Evolutionary conservation across 2,113 vertebrate species (phyloP).

Genomic region (Bufo gargarizans): DNA sequence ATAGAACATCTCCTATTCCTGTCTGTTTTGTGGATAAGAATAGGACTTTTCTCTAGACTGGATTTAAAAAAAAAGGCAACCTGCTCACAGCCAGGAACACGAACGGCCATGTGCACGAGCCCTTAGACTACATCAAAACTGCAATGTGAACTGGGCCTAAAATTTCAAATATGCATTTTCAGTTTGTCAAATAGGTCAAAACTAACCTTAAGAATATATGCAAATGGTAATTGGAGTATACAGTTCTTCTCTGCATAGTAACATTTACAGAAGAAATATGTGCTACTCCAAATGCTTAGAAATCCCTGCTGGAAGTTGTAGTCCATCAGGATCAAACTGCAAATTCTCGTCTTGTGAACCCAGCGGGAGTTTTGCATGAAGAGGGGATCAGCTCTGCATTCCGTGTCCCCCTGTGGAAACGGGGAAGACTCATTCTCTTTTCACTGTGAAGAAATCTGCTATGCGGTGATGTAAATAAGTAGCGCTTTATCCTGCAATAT

Average conservation of each 20-base stretch:
- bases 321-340: background rate
- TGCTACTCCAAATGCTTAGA: background rate
- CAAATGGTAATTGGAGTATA: background rate
- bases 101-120: no score
- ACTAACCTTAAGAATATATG: background rate
- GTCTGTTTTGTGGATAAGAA: no score
- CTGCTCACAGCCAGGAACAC: no score
- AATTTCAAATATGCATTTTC: background rate
- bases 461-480: background rate
- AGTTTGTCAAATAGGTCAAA: background rate
- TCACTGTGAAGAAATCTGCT: background rate
- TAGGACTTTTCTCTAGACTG: no score
- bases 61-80: no score
- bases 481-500: slow-evolving; percentile 20
- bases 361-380: background rate
- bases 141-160: background rate
- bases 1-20: no score
- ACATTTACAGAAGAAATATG: no score
- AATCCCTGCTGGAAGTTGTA: no score
- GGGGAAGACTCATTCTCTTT: background rate
- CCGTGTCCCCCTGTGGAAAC: background rate
- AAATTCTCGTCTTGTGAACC: background rate
- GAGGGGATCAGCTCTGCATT: background rate
- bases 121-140: background rate
- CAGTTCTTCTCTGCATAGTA: background rate